phyloP scores from a whole-genome alignment of 1,140 invertebrate genomes.

The Rhopalosiphum padi region DNA sequence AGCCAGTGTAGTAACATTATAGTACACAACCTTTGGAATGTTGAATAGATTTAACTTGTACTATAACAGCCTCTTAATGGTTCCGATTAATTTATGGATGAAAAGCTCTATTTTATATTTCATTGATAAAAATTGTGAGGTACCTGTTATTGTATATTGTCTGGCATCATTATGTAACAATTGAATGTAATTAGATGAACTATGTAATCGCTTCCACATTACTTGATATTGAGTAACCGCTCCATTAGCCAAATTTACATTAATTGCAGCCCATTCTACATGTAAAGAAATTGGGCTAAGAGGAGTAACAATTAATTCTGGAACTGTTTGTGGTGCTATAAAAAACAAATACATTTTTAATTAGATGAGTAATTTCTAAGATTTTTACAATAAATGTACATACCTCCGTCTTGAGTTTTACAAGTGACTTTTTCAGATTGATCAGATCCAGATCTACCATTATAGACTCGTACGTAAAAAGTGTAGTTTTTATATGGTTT shows the following conservation, averaged over 20 bases:
- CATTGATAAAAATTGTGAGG: conserved; percentile 27
- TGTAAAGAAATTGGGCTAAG: conserved; percentile 67
- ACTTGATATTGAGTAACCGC: conserved; percentile 70
- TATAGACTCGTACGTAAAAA: conserved; percentile 72
- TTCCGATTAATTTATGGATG: neutral
- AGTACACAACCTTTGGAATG: no score
- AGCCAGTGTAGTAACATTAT: no score
- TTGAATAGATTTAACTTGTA: neutral
- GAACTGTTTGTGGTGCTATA: conserved; percentile 68
- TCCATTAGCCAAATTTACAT: conserved; percentile 68
- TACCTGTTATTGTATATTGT: conserved; percentile 68
- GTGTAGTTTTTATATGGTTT: conserved; percentile 74
- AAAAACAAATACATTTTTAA: neutral
- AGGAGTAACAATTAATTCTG: conserved; percentile 67
- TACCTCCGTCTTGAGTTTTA: conserved; percentile 70
- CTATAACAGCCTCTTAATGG: neutral
- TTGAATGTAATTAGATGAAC: conserved; percentile 65
- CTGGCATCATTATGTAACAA: conserved; percentile 64
- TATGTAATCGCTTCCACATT: conserved; percentile 68
- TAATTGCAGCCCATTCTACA: conserved; percentile 70
- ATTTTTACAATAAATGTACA: conserved; percentile 50
- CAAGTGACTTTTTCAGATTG: conserved; percentile 70
- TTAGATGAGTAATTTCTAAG: neutral
- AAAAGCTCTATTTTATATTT: neutral
- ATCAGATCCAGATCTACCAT: conserved; percentile 70